phyloP scores from a whole-genome alignment of 2,113 vertebrate genomes.

The Caranx ignobilis region DNA sequence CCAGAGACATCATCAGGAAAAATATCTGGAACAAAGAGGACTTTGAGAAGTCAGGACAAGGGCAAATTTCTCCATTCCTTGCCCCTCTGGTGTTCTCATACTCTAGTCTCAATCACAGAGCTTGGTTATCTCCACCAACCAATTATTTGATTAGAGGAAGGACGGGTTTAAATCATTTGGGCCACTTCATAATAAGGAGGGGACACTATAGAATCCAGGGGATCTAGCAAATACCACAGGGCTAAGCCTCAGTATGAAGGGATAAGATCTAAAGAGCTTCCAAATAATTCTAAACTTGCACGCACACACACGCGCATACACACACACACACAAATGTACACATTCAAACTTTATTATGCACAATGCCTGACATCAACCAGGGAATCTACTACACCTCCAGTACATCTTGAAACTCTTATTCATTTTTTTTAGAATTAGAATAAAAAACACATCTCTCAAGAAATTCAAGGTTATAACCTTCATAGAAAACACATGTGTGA shows the following conservation, averaged over 20 bases:
- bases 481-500: background rate
- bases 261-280: constrained; percentile 63
- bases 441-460: background rate
- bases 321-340: background rate
- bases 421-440: background rate
- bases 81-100: constrained; percentile 57
- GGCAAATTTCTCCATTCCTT: constrained; percentile 67
- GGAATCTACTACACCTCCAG: background rate
- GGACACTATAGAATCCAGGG: constrained; percentile 61
- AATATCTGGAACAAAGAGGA: constrained; percentile 58
- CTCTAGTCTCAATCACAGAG: constrained; percentile 69
- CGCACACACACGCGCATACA: background rate
- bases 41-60: constrained; percentile 72
- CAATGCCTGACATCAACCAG: background rate
- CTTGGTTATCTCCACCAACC: constrained; percentile 77
- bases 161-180: constrained; percentile 78
- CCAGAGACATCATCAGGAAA: constrained; percentile 32
- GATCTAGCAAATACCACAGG: constrained; percentile 67
- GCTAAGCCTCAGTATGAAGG: constrained; percentile 71
- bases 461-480: background rate
- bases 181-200: constrained; percentile 73
- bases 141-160: constrained; percentile 85
- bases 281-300: constrained; percentile 41
- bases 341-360: background rate
- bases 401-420: background rate